A percentile compares a stretch with the other conserved stretches of the same genome.
Evolutionary conservation across 2,888 invertebrate genomes (phyloP).

Genomic region (Oxyscelio sp.): DNA sequence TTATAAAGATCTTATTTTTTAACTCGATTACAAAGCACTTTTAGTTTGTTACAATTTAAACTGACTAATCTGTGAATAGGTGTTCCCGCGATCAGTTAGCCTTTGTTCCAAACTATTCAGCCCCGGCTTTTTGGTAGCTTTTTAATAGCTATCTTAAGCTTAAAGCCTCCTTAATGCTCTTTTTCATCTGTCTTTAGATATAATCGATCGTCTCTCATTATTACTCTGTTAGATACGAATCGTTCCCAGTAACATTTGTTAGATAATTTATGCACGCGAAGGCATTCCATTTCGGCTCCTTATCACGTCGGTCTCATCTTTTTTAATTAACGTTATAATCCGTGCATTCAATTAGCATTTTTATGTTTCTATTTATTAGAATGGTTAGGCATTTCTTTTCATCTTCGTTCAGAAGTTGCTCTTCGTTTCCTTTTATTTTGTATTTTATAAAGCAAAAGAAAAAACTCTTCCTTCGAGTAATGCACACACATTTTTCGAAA

Average conservation of each 20-base stretch:
- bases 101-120: conserved; percentile 6
- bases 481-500: conserved; percentile 54
- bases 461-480: conserved; percentile 36
- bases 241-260: too few species aligned
- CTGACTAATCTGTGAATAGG: too few species aligned
- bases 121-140: not conserved
- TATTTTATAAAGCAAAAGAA: not conserved
- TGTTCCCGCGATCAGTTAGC: too few species aligned
- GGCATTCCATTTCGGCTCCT: conserved; percentile 45
- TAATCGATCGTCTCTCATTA: conserved; percentile 41
- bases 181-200: conserved; percentile 42
- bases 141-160: conserved; percentile 20
- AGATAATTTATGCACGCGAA: too few species aligned
- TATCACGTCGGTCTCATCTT: conserved; percentile 33
- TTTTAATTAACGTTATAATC: conserved; percentile 60
- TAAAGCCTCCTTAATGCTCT: conserved; percentile 28
- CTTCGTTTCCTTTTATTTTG: not conserved
- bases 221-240: too few species aligned
- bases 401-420: not conserved
- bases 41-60: too few species aligned
- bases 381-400: conserved; percentile 36
- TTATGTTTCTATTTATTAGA: conserved; percentile 62
- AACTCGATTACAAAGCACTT: too few species aligned
- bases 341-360: conserved; percentile 50
- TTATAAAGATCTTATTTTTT: too few species aligned